Evolutionary conservation across 2,113 vertebrate genomes (phyloP).

Genomic region (Cyprinodon variegatus): DNA sequence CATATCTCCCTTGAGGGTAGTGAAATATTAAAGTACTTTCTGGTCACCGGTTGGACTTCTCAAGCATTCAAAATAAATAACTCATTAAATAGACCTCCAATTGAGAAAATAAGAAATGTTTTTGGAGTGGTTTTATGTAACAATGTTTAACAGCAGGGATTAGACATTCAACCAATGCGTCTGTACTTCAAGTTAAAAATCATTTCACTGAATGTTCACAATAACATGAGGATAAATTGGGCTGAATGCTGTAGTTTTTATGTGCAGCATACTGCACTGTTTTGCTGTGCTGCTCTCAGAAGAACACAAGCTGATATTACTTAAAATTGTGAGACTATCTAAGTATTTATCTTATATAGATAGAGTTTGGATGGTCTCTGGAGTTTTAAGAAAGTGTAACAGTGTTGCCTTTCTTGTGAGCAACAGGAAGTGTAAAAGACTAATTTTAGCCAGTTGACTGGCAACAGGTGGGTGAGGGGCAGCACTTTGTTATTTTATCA

Average conservation of each 20-base stretch:
- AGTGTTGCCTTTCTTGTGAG: neutral
- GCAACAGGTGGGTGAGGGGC: no score
- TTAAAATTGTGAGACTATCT: neutral
- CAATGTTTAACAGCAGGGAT: neutral
- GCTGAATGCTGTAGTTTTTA: neutral
- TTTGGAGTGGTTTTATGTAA: neutral
- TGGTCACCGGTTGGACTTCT: conserved; percentile 52
- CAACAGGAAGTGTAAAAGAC: no score
- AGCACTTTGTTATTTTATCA: neutral
- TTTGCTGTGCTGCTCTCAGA: neutral
- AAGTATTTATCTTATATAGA: neutral
- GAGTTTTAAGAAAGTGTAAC: neutral
- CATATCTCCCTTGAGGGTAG: conserved; percentile 66
- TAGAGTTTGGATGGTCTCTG: neutral
- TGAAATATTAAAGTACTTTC: conserved; percentile 78
- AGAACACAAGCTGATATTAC: neutral
- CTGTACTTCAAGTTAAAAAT: conserved; percentile 10
- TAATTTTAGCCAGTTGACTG: neutral
- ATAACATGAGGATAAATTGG: neutral
- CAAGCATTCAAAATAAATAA: conserved; percentile 21
- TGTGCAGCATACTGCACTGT: no score
- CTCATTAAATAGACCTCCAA: neutral
- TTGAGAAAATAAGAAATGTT: conserved; percentile 7
- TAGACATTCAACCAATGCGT: neutral
- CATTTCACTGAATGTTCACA: conserved; percentile 12